Percentiles rank a stretch among this genome's conserved stretches.
phyloP scores from a whole-genome alignment of 2,797 vertebrate genomes.

The Novumbra hubbsi region DNA sequence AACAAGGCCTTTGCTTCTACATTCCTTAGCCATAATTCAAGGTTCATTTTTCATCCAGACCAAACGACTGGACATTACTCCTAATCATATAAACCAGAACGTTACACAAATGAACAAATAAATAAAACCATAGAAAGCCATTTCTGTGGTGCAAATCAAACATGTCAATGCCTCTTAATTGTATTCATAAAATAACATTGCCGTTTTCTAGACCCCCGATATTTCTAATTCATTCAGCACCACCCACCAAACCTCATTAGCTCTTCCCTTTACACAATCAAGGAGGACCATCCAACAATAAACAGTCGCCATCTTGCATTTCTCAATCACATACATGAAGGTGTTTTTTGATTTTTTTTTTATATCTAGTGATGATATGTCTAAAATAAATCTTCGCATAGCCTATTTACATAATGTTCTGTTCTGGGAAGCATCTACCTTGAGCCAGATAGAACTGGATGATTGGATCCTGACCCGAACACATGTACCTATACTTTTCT shows the following conservation, averaged over 20 bases:
- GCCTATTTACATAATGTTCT: conserved; percentile 58
- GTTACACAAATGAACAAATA: conserved; percentile 75
- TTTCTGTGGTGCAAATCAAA: conserved; percentile 38
- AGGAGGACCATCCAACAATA: conserved; percentile 53
- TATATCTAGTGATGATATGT: conserved; percentile 60
- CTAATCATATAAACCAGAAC: conserved; percentile 71
- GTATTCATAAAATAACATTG: neutral
- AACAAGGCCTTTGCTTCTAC: conserved; percentile 81
- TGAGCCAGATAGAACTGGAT: conserved; percentile 31
- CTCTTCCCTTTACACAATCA: conserved; percentile 39
- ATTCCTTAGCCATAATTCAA: conserved; percentile 91
- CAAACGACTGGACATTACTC: conserved; percentile 68
- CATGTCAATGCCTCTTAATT: neutral
- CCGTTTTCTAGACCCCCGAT: neutral
- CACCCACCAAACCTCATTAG: conserved; percentile 55
- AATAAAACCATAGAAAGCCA: conserved; percentile 61
- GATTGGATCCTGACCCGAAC: conserved; percentile 20
- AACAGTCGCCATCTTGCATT: conserved; percentile 55
- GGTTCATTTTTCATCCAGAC: conserved; percentile 61
- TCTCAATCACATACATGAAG: conserved; percentile 43
- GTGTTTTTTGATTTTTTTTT: conserved; percentile 18
- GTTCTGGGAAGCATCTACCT: conserved; percentile 36
- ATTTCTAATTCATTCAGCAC: neutral
- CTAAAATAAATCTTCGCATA: conserved; percentile 55
- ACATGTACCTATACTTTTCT: conserved; percentile 40